These are phyloP conservation scores for Montipora cactus DNA, from an alignment of 64 coral and sea anemone genomes.

Conservation along the genomic window DNA sequence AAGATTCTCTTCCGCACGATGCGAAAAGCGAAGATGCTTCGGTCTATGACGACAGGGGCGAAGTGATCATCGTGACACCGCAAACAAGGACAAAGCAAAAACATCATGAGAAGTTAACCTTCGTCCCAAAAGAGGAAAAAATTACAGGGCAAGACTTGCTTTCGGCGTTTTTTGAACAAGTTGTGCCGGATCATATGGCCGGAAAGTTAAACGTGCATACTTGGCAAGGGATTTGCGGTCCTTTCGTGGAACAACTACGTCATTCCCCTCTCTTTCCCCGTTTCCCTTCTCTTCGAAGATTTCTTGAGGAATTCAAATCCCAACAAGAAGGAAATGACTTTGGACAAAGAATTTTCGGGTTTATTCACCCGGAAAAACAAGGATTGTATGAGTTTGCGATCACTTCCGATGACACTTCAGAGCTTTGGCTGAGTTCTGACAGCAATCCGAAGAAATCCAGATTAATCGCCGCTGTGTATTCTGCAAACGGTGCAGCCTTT, in stretches of 20 bases:
- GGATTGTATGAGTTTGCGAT: slow-evolving; percentile 86
- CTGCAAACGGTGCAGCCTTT: slow-evolving; percentile 48
- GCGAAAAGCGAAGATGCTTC: background rate
- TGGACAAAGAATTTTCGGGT: slow-evolving; percentile 87
- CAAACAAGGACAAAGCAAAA: background rate
- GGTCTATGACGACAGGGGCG: background rate
- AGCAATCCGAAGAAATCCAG: slow-evolving; percentile 76
- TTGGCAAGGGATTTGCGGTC: slow-evolving; percentile 86
- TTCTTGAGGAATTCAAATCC: slow-evolving; percentile 69
- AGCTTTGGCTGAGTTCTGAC: slow-evolving; percentile 87
- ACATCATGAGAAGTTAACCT: background rate
- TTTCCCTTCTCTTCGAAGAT: slow-evolving; percentile 61
- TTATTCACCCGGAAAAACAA: slow-evolving; percentile 59
- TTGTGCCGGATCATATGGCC: slow-evolving; percentile 68
- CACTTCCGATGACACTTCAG: slow-evolving; percentile 88
- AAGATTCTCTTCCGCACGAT: background rate
- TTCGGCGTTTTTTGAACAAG: slow-evolving; percentile 83
- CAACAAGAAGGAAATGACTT: slow-evolving; percentile 69
- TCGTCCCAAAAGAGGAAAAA: background rate
- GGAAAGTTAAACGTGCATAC: slow-evolving; percentile 84
- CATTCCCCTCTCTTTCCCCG: slow-evolving; percentile 86
- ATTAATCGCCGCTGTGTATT: slow-evolving; percentile 83
- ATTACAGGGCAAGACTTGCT: slow-evolving; percentile 62
- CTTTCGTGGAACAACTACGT: slow-evolving; percentile 78
- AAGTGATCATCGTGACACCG: slow-evolving; percentile 21